These are phyloP conservation scores for Tretioscincus oriximinensis DNA, from an alignment of 2,113 vertebrate species.

Conservation along the genomic window DNA sequence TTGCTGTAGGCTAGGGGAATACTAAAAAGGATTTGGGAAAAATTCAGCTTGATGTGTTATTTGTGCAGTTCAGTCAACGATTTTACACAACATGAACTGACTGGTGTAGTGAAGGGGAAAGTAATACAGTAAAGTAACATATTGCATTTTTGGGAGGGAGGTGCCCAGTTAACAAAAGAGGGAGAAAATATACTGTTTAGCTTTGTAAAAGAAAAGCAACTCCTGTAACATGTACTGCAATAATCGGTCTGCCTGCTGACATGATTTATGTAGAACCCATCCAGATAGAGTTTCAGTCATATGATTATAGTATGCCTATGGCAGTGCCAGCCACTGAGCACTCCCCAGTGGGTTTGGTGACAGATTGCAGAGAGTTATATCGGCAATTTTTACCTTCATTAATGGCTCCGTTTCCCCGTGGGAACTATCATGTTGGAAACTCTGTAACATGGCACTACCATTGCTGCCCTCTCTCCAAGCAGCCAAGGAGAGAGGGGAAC, in stretches of 20 bases:
- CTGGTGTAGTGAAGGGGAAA: constrained; percentile 3
- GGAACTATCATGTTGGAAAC: no score
- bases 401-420: no score
- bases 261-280: no score
- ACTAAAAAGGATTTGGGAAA: constrained; percentile 6
- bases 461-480: no score
- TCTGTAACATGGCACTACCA: no score
- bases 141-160: background rate
- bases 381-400: no score
- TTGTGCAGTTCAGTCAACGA: constrained; percentile 6
- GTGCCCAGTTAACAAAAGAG: background rate
- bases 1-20: constrained; percentile 1
- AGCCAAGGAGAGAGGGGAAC: no score
- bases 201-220: background rate
- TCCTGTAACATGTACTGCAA: background rate
- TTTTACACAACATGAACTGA: background rate
- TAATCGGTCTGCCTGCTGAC: background rate
- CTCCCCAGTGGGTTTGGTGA: no score
- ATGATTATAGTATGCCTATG: no score
- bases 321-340: no score
- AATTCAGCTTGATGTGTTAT: constrained; percentile 19
- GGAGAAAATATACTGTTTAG: background rate
- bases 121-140: background rate
- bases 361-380: no score
- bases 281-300: no score